A percentile compares a stretch with the other conserved stretches of the same genome.
These are phyloP conservation scores for Invenusta paracnida DNA, from an alignment of 2,888 invertebrate species.

Conservation along the genomic window DNA sequence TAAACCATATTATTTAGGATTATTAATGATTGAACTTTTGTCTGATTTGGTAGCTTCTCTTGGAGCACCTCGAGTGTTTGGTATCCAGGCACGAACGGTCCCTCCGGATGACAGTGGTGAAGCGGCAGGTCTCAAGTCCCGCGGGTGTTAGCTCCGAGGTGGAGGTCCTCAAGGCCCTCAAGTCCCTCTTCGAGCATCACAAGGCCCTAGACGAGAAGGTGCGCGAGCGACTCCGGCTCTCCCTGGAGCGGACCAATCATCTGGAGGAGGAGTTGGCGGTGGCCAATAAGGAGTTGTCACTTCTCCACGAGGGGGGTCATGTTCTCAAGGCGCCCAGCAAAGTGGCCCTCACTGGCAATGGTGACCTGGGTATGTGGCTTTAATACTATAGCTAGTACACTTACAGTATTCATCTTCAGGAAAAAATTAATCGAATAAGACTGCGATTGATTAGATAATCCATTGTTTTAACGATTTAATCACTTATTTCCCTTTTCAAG, in stretches of 20 bases:
- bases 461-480: too few relatives aligned
- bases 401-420: too few relatives aligned
- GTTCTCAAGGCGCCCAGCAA: background rate
- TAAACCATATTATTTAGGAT: too few relatives aligned
- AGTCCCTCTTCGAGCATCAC: slow-evolving; percentile 98
- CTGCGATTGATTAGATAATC: too few relatives aligned
- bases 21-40: too few relatives aligned
- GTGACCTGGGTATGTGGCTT: background rate
- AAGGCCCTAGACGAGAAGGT: slow-evolving; percentile 99
- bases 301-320: background rate
- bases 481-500: too few relatives aligned
- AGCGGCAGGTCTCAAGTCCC: slow-evolving; percentile 91
- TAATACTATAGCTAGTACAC: too few relatives aligned
- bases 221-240: slow-evolving; percentile 86
- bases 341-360: background rate
- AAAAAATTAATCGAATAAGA: too few relatives aligned
- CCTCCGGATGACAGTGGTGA: slow-evolving; percentile 96
- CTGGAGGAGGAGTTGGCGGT: slow-evolving; percentile 90
- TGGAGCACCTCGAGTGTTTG: slow-evolving; percentile 97
- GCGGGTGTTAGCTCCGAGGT: slow-evolving; percentile 98
- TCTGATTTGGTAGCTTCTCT: slow-evolving; percentile 73
- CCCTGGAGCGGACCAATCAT: slow-evolving; percentile 87
- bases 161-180: slow-evolving; percentile 96
- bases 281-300: slow-evolving; percentile 77
- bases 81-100: slow-evolving; percentile 97